A percentile compares a stretch with the other conserved stretches of the same genome.
Conservation (phyloP, 2,113 vertebrate genomes). For the Psammodynastes pulverulentus region DNA sequence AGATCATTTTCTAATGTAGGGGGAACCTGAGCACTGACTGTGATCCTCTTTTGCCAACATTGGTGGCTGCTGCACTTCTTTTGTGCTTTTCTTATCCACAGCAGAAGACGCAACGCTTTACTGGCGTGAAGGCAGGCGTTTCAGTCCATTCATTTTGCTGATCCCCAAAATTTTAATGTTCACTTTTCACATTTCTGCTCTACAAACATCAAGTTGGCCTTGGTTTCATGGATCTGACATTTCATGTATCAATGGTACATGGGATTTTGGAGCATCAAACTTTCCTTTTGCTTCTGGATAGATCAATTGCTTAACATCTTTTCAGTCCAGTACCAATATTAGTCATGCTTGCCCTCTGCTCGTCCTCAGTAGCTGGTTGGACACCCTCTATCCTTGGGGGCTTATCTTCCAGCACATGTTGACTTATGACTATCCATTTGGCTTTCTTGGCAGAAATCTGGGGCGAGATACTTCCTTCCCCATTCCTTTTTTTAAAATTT, state of each 20-base stretch:
- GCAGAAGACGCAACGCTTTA: not conserved
- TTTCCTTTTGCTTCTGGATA: not conserved
- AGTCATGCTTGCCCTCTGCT: not conserved
- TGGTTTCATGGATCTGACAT: not conserved
- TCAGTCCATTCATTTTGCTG: not conserved
- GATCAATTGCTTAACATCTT: not conserved
- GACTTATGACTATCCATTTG: not conserved
- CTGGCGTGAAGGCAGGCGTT: not conserved
- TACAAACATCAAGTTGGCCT: not conserved
- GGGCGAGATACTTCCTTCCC: not conserved
- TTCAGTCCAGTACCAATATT: not conserved
- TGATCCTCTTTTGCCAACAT: not conserved
- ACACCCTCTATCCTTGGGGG: not conserved
- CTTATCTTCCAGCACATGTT: not conserved
- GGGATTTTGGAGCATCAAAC: not conserved
- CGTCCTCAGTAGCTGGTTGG: not conserved
- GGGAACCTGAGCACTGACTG: not conserved
- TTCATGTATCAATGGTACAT: not conserved
- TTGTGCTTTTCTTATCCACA: not conserved
- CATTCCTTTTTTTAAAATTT: not conserved
- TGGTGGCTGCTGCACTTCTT: not conserved
- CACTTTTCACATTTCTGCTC: not conserved
- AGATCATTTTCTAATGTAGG: not conserved
- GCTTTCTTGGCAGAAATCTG: not conserved
- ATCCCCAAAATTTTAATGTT: not conserved